These are phyloP conservation scores for Hyposoter didymator DNA, from an alignment of 2,888 invertebrate genomes.

Conservation along the genomic window DNA sequence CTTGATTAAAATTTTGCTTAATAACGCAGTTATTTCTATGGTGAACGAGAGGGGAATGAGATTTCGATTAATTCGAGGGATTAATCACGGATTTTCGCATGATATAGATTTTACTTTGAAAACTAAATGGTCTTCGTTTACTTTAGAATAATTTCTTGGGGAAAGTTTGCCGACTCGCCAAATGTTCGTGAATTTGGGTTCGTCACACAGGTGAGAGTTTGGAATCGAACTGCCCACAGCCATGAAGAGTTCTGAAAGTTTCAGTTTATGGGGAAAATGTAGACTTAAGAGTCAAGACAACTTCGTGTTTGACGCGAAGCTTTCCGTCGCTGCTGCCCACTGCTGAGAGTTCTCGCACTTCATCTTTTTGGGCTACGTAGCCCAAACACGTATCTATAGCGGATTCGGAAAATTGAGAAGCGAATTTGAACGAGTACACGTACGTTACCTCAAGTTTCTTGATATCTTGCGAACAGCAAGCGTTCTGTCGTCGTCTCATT, in stretches of 20 bases:
- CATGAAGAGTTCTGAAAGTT: slow-evolving; percentile 23
- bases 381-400: slow-evolving; percentile 3
- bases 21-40: not conserved
- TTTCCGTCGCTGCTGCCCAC: not conserved
- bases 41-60: not conserved
- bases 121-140: slow-evolving; percentile 27
- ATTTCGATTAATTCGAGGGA: not conserved
- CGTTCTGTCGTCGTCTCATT: not conserved
- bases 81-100: not conserved
- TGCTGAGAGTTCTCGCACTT: not conserved
- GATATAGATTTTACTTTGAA: slow-evolving; percentile 22
- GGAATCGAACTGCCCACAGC: slow-evolving; percentile 27
- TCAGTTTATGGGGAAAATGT: not conserved
- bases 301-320: slow-evolving; percentile 14
- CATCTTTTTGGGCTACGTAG: not conserved
- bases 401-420: slow-evolving; percentile 43
- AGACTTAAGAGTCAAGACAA: slow-evolving; percentile 5
- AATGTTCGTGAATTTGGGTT: slow-evolving; percentile 28
- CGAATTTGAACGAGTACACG: not conserved
- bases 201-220: slow-evolving; percentile 6
- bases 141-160: slow-evolving; percentile 48
- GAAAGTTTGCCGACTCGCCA: not conserved
- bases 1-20: not conserved
- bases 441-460: not conserved
- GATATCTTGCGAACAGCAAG: not conserved